Conservation (phyloP, 30 jellyfish, hydroid and myxozoan genomes). For the Turritopsis rubra region DNA sequence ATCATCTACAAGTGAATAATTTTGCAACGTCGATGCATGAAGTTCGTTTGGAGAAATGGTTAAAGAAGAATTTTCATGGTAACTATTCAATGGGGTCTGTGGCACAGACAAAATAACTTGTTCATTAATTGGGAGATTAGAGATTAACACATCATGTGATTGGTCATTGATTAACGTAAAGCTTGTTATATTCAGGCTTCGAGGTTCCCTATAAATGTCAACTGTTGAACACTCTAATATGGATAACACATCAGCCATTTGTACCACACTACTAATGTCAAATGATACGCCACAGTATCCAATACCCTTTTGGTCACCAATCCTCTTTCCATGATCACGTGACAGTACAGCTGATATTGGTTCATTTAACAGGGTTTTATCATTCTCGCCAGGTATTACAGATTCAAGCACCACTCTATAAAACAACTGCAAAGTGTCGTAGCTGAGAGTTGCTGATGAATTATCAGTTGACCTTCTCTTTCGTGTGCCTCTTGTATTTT, state of each 20-base stretch:
- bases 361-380: background rate
- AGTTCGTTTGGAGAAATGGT: background rate
- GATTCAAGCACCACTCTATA: slow-evolving; percentile 7
- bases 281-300: slow-evolving; percentile 12
- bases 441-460: background rate
- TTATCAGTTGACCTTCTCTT: background rate
- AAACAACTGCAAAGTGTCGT: slow-evolving; percentile 4
- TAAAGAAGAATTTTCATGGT: background rate
- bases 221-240: slow-evolving; percentile 23
- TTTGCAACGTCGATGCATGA: background rate
- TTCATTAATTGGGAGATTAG: slow-evolving; percentile 12
- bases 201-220: background rate
- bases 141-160: slow-evolving; percentile 12
- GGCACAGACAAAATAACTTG: background rate
- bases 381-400: slow-evolving; percentile 11
- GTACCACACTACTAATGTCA: background rate
- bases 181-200: background rate
- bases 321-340: background rate
- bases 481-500: background rate
- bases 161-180: background rate
- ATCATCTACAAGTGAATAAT: background rate
- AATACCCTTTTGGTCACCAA: background rate
- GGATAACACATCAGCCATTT: slow-evolving; percentile 8
- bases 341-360: background rate
- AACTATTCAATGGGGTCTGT: no score